phyloP scores from a whole-genome alignment of 2,888 invertebrate genomes.

The Tiphia femorata region DNA sequence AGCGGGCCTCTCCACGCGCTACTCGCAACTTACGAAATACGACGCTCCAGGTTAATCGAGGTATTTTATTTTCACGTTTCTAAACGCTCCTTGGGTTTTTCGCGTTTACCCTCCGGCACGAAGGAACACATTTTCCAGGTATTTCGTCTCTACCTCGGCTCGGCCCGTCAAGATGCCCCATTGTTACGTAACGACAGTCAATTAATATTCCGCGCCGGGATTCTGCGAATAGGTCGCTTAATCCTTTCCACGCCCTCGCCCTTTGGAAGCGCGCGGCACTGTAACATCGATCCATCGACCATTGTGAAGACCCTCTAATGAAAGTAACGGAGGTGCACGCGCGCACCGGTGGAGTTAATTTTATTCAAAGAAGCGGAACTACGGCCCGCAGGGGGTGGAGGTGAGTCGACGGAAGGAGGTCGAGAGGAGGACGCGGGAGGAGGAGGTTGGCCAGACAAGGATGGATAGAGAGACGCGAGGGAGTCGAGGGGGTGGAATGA shows the following conservation, averaged over 20 bases:
- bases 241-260: too few species aligned
- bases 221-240: too few species aligned
- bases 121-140: too few species aligned
- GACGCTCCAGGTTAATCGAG: too few species aligned
- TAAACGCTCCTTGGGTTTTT: too few species aligned
- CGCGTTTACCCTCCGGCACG: too few species aligned
- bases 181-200: too few species aligned
- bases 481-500: constrained; percentile 26
- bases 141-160: too few species aligned
- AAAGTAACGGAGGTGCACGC: constrained; percentile 36
- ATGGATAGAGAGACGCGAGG: not conserved
- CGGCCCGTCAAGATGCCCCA: too few species aligned
- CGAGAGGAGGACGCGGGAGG: constrained; percentile 3
- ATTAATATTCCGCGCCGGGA: too few species aligned
- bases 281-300: constrained; percentile 34
- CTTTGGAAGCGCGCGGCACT: not conserved
- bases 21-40: not conserved
- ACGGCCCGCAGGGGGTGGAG: too few species aligned
- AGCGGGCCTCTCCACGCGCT: not conserved
- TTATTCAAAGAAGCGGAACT: constrained; percentile 28
- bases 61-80: too few species aligned
- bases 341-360: constrained; percentile 28
- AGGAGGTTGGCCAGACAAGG: not conserved
- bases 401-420: constrained; percentile 19
- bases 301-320: constrained; percentile 39